phyloP scores from a whole-genome alignment of 2,113 vertebrate species.

The Zosterops hypoxanthus region DNA sequence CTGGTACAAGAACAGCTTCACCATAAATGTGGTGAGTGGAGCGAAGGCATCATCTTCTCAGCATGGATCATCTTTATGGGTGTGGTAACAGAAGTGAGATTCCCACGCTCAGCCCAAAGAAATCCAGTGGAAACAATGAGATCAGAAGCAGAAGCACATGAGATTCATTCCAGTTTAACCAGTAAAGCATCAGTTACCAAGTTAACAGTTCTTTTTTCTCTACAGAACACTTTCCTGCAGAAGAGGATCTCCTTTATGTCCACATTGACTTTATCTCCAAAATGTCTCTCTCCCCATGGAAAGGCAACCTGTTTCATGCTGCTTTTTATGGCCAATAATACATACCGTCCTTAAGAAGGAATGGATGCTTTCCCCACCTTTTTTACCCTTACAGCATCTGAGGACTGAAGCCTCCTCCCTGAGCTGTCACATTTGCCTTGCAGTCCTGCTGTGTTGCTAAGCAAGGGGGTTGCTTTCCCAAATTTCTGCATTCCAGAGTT shows the following conservation, averaged over 20 bases:
- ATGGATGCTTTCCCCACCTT: neutral
- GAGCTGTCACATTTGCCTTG: neutral
- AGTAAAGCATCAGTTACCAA: neutral
- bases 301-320: neutral
- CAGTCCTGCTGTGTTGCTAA: neutral
- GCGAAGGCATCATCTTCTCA: neutral
- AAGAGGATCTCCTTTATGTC: neutral
- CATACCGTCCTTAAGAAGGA: neutral
- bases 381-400: neutral
- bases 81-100: neutral
- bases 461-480: neutral
- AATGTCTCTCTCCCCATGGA: neutral
- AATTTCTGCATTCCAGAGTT: neutral
- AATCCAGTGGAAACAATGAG: conserved; percentile 4
- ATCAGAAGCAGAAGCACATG: neutral
- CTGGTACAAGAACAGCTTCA: neutral
- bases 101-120: neutral
- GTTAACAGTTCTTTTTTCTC: neutral
- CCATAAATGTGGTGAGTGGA: neutral
- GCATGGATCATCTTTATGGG: neutral
- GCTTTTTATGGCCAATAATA: neutral
- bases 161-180: neutral
- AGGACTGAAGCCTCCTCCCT: neutral
- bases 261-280: neutral
- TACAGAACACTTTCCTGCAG: neutral